Percentiles rank a stretch among this genome's conserved stretches.
phyloP scores from a whole-genome alignment of 1,140 invertebrate genomes.

The Coptotermes formosanus region DNA sequence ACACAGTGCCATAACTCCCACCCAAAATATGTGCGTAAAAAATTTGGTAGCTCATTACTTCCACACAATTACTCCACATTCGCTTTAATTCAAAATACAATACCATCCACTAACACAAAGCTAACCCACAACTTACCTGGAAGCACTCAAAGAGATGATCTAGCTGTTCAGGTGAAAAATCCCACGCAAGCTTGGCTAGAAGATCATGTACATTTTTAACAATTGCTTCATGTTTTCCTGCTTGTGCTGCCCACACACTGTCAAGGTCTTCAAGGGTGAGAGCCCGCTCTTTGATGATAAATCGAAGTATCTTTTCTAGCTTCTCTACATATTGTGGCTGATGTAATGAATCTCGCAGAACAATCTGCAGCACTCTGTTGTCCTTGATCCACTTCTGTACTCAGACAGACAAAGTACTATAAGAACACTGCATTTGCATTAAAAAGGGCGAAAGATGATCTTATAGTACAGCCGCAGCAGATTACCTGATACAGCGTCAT shows the following conservation, averaged over 20 bases:
- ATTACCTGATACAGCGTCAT: no score
- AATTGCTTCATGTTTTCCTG: conserved; percentile 92
- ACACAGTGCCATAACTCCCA: no score
- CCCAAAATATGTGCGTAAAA: no score
- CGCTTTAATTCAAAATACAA: no score
- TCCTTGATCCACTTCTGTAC: conserved; percentile 93
- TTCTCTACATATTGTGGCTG: conserved; percentile 98
- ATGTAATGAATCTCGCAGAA: conserved; percentile 91
- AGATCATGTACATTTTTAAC: conserved; percentile 97
- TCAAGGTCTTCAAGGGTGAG: conserved; percentile 89
- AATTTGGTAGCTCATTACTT: no score
- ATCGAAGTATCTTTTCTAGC: conserved; percentile 94
- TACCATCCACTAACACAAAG: no score
- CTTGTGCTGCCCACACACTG: conserved; percentile 94
- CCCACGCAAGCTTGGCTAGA: conserved; percentile 95
- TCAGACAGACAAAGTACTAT: conserved; percentile 36
- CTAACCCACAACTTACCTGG: conserved; percentile 61
- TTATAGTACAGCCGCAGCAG: background rate
- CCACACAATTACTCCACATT: no score
- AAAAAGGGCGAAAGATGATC: conserved; percentile 21
- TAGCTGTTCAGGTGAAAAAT: conserved; percentile 95
- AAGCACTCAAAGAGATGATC: conserved; percentile 98
- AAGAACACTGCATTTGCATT: conserved; percentile 28
- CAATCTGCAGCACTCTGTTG: conserved; percentile 93
- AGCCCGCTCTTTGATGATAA: conserved; percentile 93